Base-by-base conservation (phyloP, 2,113 vertebrate species). In the Prinia subflava region DNA sequence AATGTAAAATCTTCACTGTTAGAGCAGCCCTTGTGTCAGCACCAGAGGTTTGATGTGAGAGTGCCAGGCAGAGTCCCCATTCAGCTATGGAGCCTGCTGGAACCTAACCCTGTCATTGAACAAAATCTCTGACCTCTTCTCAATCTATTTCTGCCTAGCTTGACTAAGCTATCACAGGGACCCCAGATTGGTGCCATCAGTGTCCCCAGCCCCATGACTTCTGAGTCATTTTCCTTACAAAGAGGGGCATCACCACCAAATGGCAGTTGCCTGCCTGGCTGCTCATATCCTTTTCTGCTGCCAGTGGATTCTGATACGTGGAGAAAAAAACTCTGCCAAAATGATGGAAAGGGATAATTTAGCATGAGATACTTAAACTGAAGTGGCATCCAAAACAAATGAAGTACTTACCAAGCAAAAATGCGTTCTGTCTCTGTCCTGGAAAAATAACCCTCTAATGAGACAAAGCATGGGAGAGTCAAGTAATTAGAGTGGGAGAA, bases 371-470 rank as follows among this genome's bases (percentile, higher is more conserved):
- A 19, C 56, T 96, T 89, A 60, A 74, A 90, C 56, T 67, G 64
- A 86, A 97, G 76, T 46, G 60, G 82, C 73, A 88, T 74, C 60
- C 83, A 86, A 86, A 93, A 83, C 59, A 88, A 92, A 89, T 4
- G 1, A 68, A 90, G 44, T 83, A 79, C 88, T 94, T 87, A 88
- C 76, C 47, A 88, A 77, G 76, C 60, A 44, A 91, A 92, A 82
- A 13, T 3, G 8, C 44, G 41, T 47, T 64, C 42, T 88, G 60
- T 56, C 42, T 85, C 73, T 87, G 41, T 74, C 64, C 79, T 87
- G 60, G 62, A 90, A 94, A 95, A 95, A 93, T 64, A 90, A 70
- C 35, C 44, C 41, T 86, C 60, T 92, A 85, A 94, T 93, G 60
- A 93, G 59, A 89, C 65, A 94, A 90, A 92, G 80, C 52, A 84